Evolutionary conservation across 2,888 invertebrate genomes (phyloP), one percentile per base, ranked within the genome.

Genomic region (Caenorhabditis drosophilae): DNA sequence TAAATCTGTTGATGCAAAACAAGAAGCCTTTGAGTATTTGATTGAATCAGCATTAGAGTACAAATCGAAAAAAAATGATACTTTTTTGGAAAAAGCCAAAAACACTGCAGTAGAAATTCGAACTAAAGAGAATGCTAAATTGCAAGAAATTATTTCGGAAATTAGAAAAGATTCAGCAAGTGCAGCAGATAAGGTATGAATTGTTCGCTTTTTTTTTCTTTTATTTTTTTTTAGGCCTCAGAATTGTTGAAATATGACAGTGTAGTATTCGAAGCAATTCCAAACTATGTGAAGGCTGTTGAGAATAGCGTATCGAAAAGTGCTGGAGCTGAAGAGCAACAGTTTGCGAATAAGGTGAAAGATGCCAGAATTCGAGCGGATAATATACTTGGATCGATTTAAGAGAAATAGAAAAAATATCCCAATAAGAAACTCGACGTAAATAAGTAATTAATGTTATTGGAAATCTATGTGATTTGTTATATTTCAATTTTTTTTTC

Each of bases 181-280:
- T 59, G 64, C 74, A 85, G 7, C 84, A 88, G 34, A 89, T 89
- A 63, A 54, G 46, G 47, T 35, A 16, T 6, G 6, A 11, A 11
- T 7, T 7, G 7, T 38, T 38, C n/a, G n/a, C 6, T 16, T 45
- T 45, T 45, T 18, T 15, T 20, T 45, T 16, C 45, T 9, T 45
- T 47, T 55, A 26, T 20, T 23, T n/a, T 26, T 53, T 25, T 69
- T 12, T 45, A 86, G 86, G 84, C 86, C 11, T 72, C 70, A 38
- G 89, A 89, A 67, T 84, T 89, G 53, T 88, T 89, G 76, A 87
- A 87, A 42, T 78, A 87, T 67, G 89, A 89, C 79, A 85, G 76
- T 50, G 44, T 50, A 15, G 58, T 77, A 20, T 77, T 84, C 67
- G 85, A 86, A 23, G 77, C 79, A 31, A 80, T 84, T 40, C 68